Evolutionary conservation across 1,140 invertebrate species (phyloP).

Genomic region (Gryllus bimaculatus): DNA sequence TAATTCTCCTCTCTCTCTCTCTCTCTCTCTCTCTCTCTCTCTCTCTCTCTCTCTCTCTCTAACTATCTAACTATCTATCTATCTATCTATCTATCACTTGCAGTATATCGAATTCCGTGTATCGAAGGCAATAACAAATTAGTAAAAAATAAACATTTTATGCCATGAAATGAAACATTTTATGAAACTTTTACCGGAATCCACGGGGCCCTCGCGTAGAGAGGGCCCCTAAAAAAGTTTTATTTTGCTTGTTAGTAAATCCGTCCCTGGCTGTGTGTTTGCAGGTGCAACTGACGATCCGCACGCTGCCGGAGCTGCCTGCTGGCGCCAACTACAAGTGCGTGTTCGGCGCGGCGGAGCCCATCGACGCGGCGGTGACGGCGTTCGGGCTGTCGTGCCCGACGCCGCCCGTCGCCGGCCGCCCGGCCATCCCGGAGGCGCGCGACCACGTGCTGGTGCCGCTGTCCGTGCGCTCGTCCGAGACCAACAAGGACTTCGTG

Average conservation of each 20-base stretch:
- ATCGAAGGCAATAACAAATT: no score
- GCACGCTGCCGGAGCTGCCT: constrained; percentile 79
- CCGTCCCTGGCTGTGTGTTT: constrained; percentile 21
- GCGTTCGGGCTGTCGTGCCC: constrained; percentile 71
- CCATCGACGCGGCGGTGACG: constrained; percentile 76
- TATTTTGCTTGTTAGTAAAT: background rate
- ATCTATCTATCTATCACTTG: no score
- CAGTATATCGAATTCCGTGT: no score
- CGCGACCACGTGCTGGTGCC: constrained; percentile 81
- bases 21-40: no score
- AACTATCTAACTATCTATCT: no score
- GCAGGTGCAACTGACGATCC: constrained; percentile 72
- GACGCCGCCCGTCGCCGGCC: constrained; percentile 64
- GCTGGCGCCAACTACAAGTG: constrained; percentile 87
- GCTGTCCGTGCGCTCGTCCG: constrained; percentile 83
- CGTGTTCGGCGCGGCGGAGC: constrained; percentile 74
- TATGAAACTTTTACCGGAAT: no score
- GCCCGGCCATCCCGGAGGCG: constrained; percentile 66
- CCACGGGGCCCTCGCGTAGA: no score
- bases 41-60: no score
- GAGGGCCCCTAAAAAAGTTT: no score
- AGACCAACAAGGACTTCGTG: constrained; percentile 93
- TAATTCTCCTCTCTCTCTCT: no score
- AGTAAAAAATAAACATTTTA: no score
- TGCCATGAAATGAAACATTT: no score